These are phyloP conservation scores for Zophobas morio DNA, from an alignment of 1,140 invertebrate species.

Conservation along the genomic window DNA sequence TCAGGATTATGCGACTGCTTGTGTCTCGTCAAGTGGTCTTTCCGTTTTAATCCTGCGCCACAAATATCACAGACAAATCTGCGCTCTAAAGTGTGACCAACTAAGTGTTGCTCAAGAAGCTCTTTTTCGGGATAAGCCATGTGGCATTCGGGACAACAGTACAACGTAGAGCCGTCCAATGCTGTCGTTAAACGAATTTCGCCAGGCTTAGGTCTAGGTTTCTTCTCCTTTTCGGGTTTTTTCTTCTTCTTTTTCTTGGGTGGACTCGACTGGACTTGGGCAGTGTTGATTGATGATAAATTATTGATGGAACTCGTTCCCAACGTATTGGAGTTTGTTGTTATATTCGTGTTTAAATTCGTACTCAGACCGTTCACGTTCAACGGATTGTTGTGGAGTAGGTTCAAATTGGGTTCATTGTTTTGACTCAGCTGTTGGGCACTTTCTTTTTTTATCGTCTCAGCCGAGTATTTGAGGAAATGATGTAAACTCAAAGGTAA, in stretches of 20 bases:
- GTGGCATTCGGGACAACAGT: conserved; percentile 89
- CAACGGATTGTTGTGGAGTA: conserved; percentile 55
- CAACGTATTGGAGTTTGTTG: conserved; percentile 66
- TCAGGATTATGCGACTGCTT: conserved; percentile 88
- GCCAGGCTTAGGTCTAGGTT: conserved; percentile 84
- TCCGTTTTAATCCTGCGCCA: conserved; percentile 85
- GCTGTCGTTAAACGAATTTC: conserved; percentile 87
- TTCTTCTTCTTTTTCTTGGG: conserved; percentile 88
- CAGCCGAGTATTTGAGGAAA: conserved; percentile 87
- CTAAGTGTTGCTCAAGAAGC: conserved; percentile 83
- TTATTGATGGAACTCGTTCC: conserved; percentile 7
- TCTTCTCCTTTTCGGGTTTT: conserved; percentile 84
- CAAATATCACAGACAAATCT: conserved; percentile 90
- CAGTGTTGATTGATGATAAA: conserved; percentile 49
- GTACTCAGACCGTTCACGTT: conserved; percentile 45
- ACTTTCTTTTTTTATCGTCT: conserved; percentile 80
- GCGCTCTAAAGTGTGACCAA: conserved; percentile 85
- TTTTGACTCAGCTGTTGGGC: conserved; percentile 55
- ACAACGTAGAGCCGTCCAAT: conserved; percentile 85
- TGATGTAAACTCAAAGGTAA: conserved; percentile 85
- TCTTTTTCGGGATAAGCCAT: conserved; percentile 89
- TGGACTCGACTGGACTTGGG: conserved; percentile 50
- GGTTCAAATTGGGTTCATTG: conserved; percentile 56
- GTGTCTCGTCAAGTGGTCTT: conserved; percentile 85
- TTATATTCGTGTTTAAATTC: conserved; percentile 60